Base-by-base conservation (phyloP, 2,888 invertebrate genomes). In the Macrosiphum euphorbiae region DNA sequence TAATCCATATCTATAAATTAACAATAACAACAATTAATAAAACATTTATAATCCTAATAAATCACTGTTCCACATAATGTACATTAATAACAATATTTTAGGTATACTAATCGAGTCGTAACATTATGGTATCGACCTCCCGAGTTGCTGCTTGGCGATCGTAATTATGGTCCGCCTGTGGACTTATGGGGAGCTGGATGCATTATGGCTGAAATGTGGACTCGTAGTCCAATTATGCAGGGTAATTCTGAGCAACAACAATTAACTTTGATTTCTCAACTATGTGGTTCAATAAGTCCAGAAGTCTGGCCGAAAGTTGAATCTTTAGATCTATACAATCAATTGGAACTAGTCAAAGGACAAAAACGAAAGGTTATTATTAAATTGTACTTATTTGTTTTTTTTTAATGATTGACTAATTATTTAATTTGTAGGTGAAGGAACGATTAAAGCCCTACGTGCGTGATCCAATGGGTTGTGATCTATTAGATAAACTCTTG, bases 181-280 rank as follows among this genome's bases (percentile, higher is more conserved):
- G 99, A 99, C 96, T 97, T 99, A 96, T 98, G 98, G 98, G 98
- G 98, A 0, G 99, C 99, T 0, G 99, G 99, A 0, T 99, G 99
- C 95, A 99, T 99, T 95, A 99, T 99, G 99, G 99, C 99, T 0
- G 99, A 99, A 96, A 98, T 99, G 98, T 99, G 99, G 99, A 99
- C 99, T 0, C 96, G 97, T 95, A 96, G 96, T 10, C 99, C 98
- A 0, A 98, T 98, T 94, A 98, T 98, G 98, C 95, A 97, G 96
- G 99, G 99, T 41, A 98, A 98, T 91, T 99, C 99, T 0, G 99
- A 99, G 95, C 99, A 99, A 95, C 98, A 99, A 95, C 99, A 99
- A 95, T 96, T 99, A 24, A 98, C 98, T 55, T 96, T 99, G 35
- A 99, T 99, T 94, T 98, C 98, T 0, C 99, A 99, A 96, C 96